Conservation (phyloP, 2,888 invertebrate genomes). For the Lomographa bimaculata region DNA sequence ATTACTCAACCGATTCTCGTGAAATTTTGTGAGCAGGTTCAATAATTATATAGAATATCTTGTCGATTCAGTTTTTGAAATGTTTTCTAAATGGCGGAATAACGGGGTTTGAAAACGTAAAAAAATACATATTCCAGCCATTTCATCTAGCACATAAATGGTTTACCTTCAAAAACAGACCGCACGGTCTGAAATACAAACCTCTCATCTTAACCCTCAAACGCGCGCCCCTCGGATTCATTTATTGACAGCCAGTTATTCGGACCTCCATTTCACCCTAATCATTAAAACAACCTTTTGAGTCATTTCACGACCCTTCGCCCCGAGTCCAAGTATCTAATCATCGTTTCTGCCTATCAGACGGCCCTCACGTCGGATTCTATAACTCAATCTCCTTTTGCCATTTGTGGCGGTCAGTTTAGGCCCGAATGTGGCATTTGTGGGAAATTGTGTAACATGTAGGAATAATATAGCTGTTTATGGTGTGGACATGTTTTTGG, state of each 20-base stretch:
- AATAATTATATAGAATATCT: too few species aligned
- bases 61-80: too few species aligned
- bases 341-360: conserved; percentile 23
- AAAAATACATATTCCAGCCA: too few species aligned
- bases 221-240: not conserved
- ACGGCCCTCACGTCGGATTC: conserved; percentile 23
- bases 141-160: too few species aligned
- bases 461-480: conserved; percentile 1
- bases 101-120: too few species aligned
- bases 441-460: not conserved
- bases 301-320: conserved; percentile 13
- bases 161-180: too few species aligned
- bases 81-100: too few species aligned
- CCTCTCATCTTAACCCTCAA: too few species aligned
- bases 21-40: too few species aligned
- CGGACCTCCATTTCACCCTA: conserved; percentile 5
- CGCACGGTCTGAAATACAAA: too few species aligned
- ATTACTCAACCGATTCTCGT: too few species aligned
- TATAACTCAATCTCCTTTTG: conserved; percentile 30
- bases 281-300: conserved; percentile 10
- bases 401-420: conserved; percentile 13
- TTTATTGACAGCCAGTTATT: conserved; percentile 2
- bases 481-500: not conserved
- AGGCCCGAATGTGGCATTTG: not conserved
- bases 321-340: conserved; percentile 25